phyloP scores from a whole-genome alignment of 2,888 invertebrate species.

The Spialia ferax region DNA sequence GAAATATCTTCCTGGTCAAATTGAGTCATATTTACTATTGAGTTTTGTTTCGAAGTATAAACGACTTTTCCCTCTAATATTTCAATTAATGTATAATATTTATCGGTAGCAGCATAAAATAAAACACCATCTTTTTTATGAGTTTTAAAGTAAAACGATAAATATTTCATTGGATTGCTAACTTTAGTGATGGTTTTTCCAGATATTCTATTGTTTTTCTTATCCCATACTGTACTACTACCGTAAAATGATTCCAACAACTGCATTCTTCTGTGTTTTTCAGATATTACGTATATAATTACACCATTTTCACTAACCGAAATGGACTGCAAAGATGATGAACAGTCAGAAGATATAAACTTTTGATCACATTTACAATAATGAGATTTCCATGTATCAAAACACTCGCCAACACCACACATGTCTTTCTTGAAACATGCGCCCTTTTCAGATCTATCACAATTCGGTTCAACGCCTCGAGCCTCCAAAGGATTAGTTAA shows the following conservation, averaged over 20 bases:
- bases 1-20: constrained; percentile 87
- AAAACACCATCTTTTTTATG: constrained; percentile 92
- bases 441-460: constrained; percentile 89
- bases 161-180: constrained; percentile 88
- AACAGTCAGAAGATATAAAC: constrained; percentile 93
- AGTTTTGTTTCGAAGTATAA: constrained; percentile 93
- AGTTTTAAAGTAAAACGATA: constrained; percentile 94
- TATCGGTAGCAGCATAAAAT: constrained; percentile 95
- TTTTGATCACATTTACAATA: constrained; percentile 90
- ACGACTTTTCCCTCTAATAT: constrained; percentile 91
- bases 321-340: constrained; percentile 91
- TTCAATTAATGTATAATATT: constrained; percentile 94
- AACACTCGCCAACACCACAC: constrained; percentile 89
- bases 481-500: constrained; percentile 92
- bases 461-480: constrained; percentile 91
- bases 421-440: constrained; percentile 87
- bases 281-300: constrained; percentile 92
- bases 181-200: constrained; percentile 66
- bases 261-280: constrained; percentile 95
- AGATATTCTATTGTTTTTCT: constrained; percentile 60
- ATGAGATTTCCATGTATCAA: constrained; percentile 94
- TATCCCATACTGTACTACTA: constrained; percentile 90
- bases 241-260: constrained; percentile 92
- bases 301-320: constrained; percentile 92
- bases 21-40: constrained; percentile 94